A percentile compares a stretch with the other conserved stretches of the same genome.
Conservation (phyloP, 2,797 vertebrate species). For the Harpagifer antarcticus region DNA sequence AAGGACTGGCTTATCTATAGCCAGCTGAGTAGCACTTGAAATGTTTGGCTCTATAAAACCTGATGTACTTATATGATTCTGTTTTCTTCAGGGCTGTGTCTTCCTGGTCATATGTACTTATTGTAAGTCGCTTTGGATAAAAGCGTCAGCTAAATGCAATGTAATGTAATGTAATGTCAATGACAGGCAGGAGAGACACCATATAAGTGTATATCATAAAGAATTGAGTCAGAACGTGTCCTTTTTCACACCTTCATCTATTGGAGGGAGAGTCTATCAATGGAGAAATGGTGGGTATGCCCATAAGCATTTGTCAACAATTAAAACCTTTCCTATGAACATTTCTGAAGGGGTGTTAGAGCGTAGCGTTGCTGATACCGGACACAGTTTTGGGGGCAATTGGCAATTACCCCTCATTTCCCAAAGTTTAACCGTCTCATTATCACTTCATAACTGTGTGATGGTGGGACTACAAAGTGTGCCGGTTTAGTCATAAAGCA, state of each 20-base stretch:
- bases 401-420: constrained; percentile 1
- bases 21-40: no score
- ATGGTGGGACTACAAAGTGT: constrained; percentile 29
- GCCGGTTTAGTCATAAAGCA: constrained; percentile 22
- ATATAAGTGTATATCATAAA: no score
- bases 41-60: no score
- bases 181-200: no score
- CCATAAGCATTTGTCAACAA: background rate
- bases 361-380: background rate
- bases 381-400: background rate
- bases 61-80: no score
- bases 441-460: constrained; percentile 36
- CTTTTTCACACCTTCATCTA: background rate
- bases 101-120: no score
- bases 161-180: no score
- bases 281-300: background rate
- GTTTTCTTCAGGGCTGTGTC: no score
- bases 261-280: background rate
- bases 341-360: background rate
- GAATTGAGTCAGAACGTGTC: background rate
- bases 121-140: no score
- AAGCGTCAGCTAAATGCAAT: no score
- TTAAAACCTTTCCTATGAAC: background rate
- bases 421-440: constrained; percentile 41
- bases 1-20: no score